Base-by-base conservation (phyloP, 2,113 vertebrate species). In the Callaeas wilsoni region DNA sequence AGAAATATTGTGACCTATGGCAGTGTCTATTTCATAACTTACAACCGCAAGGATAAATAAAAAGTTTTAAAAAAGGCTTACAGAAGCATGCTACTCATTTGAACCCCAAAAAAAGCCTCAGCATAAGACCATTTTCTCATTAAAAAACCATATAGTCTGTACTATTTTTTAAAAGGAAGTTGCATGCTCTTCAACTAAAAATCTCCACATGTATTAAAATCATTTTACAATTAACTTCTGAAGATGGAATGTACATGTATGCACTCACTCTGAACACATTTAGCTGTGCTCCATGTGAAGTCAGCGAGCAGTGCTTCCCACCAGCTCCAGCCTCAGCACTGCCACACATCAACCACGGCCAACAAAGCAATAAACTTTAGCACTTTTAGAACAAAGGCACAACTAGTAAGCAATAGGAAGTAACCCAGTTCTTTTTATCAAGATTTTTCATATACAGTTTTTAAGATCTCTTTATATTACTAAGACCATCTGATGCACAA, bases 11-110 rank as follows among this genome's bases (percentile, higher is more conserved):
- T 87, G 87, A 86, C 83, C 81, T 95, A 73, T 64, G 89, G 71
- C 90, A 88, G 65, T 25, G 9, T 95, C 94, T 83, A 90, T 87
- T 97, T 97, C 52, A 4, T 88, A 93, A 97, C 87, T 95, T 90
- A 87, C 64, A 89, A 83, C 49, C 78, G 94, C 2, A 77, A 87
- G 82, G 65, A 93, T 65, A 97, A 96, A 97, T 71, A 92, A 89
- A 94, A 95, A 87, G 56, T 70, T 87, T 12, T 15, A 32, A 74
- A 94, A 74, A 33, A 53, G 21, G 6, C 47, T 84, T 77, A 74
- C 4, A 90, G 75, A 90, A 84, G 75, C 42, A 74, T 1, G 1
- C 46, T 56, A 46, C 39, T 81, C 47, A 67, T n/a, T 15, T 64
- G n/a, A 79, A 62, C 37, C 56, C 56, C 59, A 75, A 53, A 90